Percentiles rank a stretch among this genome's conserved stretches.
Conservation (phyloP, 2,888 invertebrate species). For the Euzetes globulus region DNA sequence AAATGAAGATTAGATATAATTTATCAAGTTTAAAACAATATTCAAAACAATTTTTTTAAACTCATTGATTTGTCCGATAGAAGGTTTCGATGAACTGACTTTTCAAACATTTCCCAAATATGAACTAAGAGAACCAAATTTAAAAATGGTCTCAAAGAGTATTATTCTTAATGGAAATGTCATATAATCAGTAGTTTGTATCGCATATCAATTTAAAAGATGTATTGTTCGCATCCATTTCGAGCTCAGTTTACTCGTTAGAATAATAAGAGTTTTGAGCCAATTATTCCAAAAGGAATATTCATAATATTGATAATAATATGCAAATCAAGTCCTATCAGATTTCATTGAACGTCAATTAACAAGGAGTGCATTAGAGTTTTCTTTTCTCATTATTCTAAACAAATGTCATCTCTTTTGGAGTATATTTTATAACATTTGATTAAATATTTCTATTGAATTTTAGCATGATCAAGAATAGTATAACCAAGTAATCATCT, state of each 20-base stretch:
- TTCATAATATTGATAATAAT: slow-evolving; percentile 2
- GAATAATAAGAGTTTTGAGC: slow-evolving; percentile 19
- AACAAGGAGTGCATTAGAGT: slow-evolving; percentile 13
- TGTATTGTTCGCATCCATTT: slow-evolving; percentile 26
- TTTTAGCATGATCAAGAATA: no score
- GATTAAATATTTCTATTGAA: no score
- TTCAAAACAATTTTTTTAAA: no score
- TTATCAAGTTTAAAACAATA: no score
- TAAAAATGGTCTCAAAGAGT: neutral
- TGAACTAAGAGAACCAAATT: no score
- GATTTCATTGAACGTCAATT: slow-evolving; percentile 2
- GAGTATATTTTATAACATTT: neutral
- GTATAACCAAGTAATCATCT: no score
- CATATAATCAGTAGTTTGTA: slow-evolving; percentile 8
- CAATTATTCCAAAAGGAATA: slow-evolving; percentile 19
- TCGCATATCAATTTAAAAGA: slow-evolving; percentile 28
- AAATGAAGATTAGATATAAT: no score
- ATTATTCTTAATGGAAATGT: neutral
- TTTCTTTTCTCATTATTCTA: neutral
- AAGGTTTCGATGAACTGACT: no score
- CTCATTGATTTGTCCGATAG: no score
- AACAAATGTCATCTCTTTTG: neutral
- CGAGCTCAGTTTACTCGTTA: slow-evolving; percentile 22
- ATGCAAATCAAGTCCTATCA: slow-evolving; percentile 24
- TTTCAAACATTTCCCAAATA: no score